Evolutionary conservation across 2,888 invertebrate species (phyloP).

Genomic region (Lasioglossum marginatum): DNA sequence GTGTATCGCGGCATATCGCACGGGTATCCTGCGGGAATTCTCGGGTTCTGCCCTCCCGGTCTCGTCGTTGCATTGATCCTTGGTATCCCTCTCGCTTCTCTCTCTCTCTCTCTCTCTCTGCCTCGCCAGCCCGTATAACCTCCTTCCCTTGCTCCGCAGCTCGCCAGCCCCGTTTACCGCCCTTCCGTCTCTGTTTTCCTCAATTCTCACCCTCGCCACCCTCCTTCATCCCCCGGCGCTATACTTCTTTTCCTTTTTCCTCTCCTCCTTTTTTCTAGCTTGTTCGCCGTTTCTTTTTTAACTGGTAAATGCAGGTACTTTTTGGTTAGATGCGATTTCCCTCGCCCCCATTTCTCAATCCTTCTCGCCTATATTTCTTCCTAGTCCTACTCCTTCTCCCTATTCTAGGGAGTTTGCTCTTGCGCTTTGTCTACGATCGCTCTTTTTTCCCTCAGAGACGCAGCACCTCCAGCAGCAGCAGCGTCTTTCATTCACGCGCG

Average conservation of each 20-base stretch:
- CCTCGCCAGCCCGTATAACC: conserved; percentile 22
- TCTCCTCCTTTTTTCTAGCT: not conserved
- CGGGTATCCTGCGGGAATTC: conserved; percentile 79
- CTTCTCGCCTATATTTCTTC: conserved; percentile 17
- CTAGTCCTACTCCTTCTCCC: conserved; percentile 7
- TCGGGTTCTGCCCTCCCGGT: conserved; percentile 76
- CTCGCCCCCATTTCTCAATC: conserved; percentile 18
- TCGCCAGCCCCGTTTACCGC: conserved; percentile 13
- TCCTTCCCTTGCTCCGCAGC: not conserved
- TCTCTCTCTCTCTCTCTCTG: not conserved
- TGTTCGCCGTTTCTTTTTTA: not conserved
- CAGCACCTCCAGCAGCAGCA: not conserved
- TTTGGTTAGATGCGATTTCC: conserved; percentile 6
- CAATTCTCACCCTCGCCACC: not conserved
- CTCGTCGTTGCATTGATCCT: conserved; percentile 80
- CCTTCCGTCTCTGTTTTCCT: not conserved
- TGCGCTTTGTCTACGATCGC: not conserved
- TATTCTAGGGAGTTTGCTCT: not conserved
- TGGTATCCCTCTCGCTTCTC: conserved; percentile 49
- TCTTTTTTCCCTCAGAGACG: not conserved
- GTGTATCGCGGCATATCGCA: conserved; percentile 61
- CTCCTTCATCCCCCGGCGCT: not conserved
- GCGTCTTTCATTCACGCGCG: not conserved
- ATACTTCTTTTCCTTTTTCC: conserved; percentile 16
- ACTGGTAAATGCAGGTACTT: conserved; percentile 13